These are phyloP conservation scores for Ooceraea biroi DNA, from an alignment of 1,140 invertebrate species.

Conservation along the genomic window DNA sequence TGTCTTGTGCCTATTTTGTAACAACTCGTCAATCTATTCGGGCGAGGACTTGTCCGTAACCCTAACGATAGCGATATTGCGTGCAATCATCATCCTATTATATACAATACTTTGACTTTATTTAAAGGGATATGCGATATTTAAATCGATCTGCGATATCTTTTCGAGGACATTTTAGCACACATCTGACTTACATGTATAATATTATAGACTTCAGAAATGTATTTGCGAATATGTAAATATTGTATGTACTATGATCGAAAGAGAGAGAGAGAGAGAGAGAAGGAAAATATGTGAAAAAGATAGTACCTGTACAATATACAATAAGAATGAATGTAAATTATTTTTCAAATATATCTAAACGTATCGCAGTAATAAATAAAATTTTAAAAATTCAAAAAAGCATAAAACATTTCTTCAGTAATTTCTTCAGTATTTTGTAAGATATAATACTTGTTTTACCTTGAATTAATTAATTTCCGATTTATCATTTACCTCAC, in stretches of 20 bases:
- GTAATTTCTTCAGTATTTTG: neutral
- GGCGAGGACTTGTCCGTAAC: neutral
- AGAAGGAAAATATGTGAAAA: constrained; percentile 11
- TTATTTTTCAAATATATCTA: constrained; percentile 46
- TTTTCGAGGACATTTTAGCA: neutral
- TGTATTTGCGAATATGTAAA: constrained; percentile 25
- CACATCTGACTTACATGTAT: constrained; percentile 3
- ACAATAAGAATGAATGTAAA: constrained; percentile 34
- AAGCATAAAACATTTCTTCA: constrained; percentile 26
- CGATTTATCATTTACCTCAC: too few relatives aligned
- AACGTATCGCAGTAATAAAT: constrained; percentile 3
- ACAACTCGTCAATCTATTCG: neutral
- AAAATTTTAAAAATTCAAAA: neutral
- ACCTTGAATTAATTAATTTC: too few relatives aligned
- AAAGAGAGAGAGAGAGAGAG: neutral
- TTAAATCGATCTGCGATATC: neutral
- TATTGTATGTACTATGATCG: constrained; percentile 33
- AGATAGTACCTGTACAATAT: constrained; percentile 56
- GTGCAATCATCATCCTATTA: neutral
- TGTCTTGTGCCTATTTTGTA: neutral
- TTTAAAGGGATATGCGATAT: neutral
- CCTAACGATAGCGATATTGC: neutral
- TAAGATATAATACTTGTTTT: too few relatives aligned
- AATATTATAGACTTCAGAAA: constrained; percentile 15
- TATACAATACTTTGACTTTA: neutral